phyloP scores from a whole-genome alignment of 1,140 invertebrate species.

The Rhyzopertha dominica region DNA sequence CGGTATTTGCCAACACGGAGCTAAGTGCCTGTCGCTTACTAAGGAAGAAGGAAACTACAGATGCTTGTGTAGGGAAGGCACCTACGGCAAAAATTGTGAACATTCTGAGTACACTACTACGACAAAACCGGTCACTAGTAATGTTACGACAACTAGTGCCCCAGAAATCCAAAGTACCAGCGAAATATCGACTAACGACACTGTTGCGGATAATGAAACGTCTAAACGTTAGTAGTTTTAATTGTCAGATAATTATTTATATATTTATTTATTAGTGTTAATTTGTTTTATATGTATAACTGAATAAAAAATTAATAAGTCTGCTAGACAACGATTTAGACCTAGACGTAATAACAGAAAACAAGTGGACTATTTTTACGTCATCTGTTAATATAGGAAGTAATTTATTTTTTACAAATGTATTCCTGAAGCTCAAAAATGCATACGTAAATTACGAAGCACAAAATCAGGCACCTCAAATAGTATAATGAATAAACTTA shows the following conservation, averaged over 20 bases:
- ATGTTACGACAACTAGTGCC: too few species aligned
- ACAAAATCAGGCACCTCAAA: too few species aligned
- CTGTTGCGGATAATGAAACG: background rate
- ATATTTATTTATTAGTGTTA: slow-evolving; percentile 2
- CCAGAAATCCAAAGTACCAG: background rate
- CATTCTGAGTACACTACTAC: slow-evolving; percentile 47
- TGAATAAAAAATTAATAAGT: background rate
- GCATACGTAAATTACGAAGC: too few species aligned
- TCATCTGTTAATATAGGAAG: too few species aligned
- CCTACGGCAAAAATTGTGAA: slow-evolving; percentile 57
- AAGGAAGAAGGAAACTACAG: slow-evolving; percentile 69
- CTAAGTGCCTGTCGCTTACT: slow-evolving; percentile 71
- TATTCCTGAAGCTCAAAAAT: too few species aligned
- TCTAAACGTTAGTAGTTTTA: background rate
- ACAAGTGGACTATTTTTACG: too few species aligned
- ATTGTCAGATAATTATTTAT: background rate
- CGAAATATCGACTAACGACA: background rate
- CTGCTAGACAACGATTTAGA: background rate
- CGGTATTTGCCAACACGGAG: slow-evolving; percentile 67
- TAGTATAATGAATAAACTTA: too few species aligned
- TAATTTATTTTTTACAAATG: too few species aligned
- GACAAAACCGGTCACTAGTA: slow-evolving; percentile 17
- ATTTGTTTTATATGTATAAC: slow-evolving; percentile 8
- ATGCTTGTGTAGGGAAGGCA: slow-evolving; percentile 59
- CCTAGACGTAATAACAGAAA: too few species aligned